phyloP scores from a whole-genome alignment of 2,888 invertebrate species.

The Arrhopalites spinosus region DNA sequence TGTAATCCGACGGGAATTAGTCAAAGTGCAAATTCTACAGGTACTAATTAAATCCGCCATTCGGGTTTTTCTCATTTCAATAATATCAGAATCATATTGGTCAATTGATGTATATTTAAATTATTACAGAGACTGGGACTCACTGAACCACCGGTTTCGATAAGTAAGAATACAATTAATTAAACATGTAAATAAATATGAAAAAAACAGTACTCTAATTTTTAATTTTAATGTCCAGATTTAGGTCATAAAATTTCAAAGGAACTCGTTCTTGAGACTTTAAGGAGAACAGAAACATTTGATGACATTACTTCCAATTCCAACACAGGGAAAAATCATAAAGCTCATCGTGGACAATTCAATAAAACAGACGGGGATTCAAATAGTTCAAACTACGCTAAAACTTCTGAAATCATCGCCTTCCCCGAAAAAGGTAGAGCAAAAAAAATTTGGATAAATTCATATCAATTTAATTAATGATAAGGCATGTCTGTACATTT shows the following conservation, averaged over 20 bases:
- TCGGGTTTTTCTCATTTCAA: too few relatives aligned
- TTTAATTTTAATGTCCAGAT: slow-evolving; percentile 38
- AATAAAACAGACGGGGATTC: slow-evolving; percentile 35
- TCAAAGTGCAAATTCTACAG: slow-evolving; percentile 55
- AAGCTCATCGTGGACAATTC: background rate
- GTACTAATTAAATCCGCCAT: background rate
- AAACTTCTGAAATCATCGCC: slow-evolving; percentile 56
- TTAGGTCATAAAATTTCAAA: slow-evolving; percentile 54
- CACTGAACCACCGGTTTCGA: too few relatives aligned
- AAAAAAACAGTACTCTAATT: too few relatives aligned
- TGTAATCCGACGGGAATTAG: slow-evolving; percentile 50
- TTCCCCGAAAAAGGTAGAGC: slow-evolving; percentile 56
- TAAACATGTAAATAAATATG: too few relatives aligned
- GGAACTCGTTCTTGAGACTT: slow-evolving; percentile 55
- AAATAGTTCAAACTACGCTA: slow-evolving; percentile 47
- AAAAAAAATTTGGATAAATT: background rate
- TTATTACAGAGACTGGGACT: too few relatives aligned
- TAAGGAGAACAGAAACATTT: slow-evolving; percentile 49
- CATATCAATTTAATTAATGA: background rate
- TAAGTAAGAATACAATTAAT: too few relatives aligned
- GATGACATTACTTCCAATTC: background rate
- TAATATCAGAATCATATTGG: too few relatives aligned
- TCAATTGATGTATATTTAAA: too few relatives aligned
- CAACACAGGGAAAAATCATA: slow-evolving; percentile 4
- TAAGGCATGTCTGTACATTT: too few relatives aligned